Evolutionary conservation across 2,113 vertebrate genomes (phyloP).

Genomic region (Mesocricetus auratus): DNA sequence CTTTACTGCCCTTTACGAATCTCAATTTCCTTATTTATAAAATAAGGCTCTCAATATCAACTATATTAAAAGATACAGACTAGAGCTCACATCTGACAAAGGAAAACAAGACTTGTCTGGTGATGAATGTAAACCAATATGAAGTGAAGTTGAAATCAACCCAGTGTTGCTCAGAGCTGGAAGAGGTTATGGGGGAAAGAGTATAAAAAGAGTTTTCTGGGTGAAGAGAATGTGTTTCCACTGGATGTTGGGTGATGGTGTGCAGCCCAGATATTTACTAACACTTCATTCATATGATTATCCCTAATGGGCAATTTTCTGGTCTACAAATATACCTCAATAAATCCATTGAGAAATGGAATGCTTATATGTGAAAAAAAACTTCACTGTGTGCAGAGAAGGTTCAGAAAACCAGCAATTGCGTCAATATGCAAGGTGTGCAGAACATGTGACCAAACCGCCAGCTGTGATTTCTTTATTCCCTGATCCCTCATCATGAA

Average conservation of each 20-base stretch:
- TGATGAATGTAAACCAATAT: not conserved
- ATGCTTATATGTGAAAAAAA: not conserved
- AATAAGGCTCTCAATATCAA: slow-evolving; percentile 37
- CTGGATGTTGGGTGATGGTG: not conserved
- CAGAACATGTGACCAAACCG: not conserved
- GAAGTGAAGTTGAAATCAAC: not conserved
- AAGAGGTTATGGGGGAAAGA: not conserved
- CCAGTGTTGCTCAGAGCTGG: not conserved
- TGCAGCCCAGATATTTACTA: not conserved
- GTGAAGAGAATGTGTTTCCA: not conserved
- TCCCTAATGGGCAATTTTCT: not conserved
- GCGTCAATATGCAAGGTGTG: not conserved
- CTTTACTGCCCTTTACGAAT: slow-evolving; percentile 47
- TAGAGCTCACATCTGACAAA: not conserved
- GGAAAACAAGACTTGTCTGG: not conserved
- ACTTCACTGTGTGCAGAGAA: not conserved
- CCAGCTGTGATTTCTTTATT: not conserved
- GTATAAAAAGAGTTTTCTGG: not conserved
- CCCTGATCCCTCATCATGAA: not conserved
- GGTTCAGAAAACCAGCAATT: not conserved
- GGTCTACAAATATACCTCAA: slow-evolving; percentile 13
- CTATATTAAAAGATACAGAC: not conserved
- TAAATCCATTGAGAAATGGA: slow-evolving; percentile 2
- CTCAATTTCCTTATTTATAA: slow-evolving; percentile 57
- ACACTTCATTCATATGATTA: not conserved